These are phyloP conservation scores for Aradophagus sp. DNA, from an alignment of 1,140 invertebrate species.

Conservation along the genomic window DNA sequence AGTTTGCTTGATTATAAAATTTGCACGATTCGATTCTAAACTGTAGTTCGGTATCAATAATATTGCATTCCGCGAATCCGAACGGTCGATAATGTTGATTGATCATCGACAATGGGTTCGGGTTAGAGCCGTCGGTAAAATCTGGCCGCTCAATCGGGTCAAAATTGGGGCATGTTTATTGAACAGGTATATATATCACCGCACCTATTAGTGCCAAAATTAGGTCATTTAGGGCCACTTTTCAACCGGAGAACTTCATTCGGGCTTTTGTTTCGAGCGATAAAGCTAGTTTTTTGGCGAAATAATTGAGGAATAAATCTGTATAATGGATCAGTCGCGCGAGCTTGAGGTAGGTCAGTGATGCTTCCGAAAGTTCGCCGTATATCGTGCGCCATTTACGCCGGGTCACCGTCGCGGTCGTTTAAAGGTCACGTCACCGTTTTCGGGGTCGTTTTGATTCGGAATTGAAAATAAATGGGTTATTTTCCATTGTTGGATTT, in stretches of 20 bases:
- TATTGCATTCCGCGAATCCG: no score
- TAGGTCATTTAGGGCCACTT: neutral
- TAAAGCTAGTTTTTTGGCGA: neutral
- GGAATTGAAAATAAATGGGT: constrained; percentile 6
- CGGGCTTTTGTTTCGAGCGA: constrained; percentile 10
- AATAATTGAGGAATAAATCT: constrained; percentile 28
- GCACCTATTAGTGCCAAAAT: no score
- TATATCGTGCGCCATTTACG: constrained; percentile 34
- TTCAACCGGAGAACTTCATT: neutral
- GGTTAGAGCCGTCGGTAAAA: no score
- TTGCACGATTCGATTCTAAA: no score
- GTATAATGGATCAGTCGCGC: constrained; percentile 20
- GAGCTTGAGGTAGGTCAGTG: constrained; percentile 38
- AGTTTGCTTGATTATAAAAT: no score
- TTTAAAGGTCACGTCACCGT: constrained; percentile 32
- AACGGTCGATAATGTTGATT: no score
- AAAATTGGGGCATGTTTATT: neutral
- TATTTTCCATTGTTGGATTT: no score
- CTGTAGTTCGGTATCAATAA: no score
- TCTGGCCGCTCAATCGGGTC: no score
- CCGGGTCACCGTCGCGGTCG: constrained; percentile 38
- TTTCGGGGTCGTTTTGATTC: constrained; percentile 16
- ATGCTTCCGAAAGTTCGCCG: constrained; percentile 27
- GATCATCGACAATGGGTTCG: no score
- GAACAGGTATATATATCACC: neutral